Conservation (phyloP, 2,113 vertebrate genomes). For the Macaca mulatta region DNA sequence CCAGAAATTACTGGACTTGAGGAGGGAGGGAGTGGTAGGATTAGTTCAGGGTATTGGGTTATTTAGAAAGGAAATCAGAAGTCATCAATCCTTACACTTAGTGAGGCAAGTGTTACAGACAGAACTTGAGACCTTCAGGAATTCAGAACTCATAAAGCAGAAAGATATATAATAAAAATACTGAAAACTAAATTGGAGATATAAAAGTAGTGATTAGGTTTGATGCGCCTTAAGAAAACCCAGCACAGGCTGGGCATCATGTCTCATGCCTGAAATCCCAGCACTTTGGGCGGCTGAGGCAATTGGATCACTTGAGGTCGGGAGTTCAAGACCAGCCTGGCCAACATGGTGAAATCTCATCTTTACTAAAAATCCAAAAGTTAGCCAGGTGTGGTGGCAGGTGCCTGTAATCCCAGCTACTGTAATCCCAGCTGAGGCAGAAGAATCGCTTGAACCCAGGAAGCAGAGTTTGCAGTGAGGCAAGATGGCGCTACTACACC, state of each 20-base stretch:
- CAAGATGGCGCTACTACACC: no score
- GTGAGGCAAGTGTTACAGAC: background rate
- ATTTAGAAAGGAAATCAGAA: conserved; percentile 38
- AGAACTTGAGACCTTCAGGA: conserved; percentile 33
- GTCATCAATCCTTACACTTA: background rate
- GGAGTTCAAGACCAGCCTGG: no score
- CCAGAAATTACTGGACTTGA: background rate
- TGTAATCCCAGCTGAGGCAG: no score
- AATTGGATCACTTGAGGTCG: no score
- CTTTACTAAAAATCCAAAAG: no score
- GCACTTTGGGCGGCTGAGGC: no score
- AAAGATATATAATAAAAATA: conserved; percentile 1
- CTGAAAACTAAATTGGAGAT: background rate
- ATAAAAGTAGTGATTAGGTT: background rate
- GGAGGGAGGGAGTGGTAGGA: background rate
- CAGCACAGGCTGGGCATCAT: background rate
- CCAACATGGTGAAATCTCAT: no score
- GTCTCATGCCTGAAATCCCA: no score
- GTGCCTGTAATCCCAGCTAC: no score
- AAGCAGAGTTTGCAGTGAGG: no score
- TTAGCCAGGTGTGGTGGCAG: no score
- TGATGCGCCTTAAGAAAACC: background rate
- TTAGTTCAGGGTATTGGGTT: background rate
- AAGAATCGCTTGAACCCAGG: no score
- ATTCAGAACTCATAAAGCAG: background rate